These are phyloP conservation scores for Elephantulus edwardii DNA, from an alignment of 2,113 vertebrate genomes.

Conservation along the genomic window DNA sequence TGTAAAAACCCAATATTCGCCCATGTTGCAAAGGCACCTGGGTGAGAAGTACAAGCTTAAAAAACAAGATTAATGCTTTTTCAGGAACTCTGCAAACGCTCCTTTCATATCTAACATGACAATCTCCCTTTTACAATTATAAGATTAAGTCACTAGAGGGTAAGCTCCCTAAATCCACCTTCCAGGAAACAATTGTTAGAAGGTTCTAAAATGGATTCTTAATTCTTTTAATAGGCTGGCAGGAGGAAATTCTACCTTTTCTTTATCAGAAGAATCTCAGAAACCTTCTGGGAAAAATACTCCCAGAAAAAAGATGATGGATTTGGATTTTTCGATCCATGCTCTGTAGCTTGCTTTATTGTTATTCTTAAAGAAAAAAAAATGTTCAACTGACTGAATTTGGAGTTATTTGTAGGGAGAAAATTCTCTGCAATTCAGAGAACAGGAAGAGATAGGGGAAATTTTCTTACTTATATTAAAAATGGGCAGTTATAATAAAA, in stretches of 20 bases:
- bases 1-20: constrained; percentile 40
- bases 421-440: constrained; percentile 5
- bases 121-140: constrained; percentile 52
- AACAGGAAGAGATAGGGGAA: constrained; percentile 32
- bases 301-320: constrained; percentile 3
- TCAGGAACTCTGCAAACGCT: neutral
- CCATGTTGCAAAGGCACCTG: neutral
- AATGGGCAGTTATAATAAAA: constrained; percentile 32
- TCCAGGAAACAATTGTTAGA: constrained; percentile 60
- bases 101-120: constrained; percentile 3
- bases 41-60: neutral
- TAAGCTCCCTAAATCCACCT: constrained; percentile 57
- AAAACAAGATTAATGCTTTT: neutral
- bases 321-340: neutral
- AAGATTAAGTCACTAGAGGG: constrained; percentile 45
- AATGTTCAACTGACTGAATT: constrained; percentile 26
- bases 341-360: neutral
- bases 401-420: neutral
- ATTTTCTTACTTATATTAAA: constrained; percentile 52
- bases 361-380: constrained; percentile 23
- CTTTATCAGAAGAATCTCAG: constrained; percentile 31
- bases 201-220: constrained; percentile 34
- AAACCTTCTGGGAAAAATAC: neutral
- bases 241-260: constrained; percentile 33
- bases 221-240: constrained; percentile 43